These are phyloP conservation scores for Drosophila kanekoi DNA, from an alignment of 2,888 invertebrate species.

Conservation along the genomic window DNA sequence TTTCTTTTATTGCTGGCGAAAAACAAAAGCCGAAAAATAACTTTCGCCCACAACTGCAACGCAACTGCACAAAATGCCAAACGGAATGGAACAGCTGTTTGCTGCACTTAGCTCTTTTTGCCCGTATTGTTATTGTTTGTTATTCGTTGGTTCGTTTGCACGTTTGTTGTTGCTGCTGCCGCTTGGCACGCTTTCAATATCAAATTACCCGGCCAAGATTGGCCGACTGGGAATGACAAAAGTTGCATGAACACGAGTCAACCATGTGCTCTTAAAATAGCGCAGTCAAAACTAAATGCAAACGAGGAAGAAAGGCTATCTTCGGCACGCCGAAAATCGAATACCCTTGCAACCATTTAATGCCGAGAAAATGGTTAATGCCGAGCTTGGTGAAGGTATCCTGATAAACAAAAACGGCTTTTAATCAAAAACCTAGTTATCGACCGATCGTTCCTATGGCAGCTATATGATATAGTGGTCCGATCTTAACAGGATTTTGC, in stretches of 20 bases:
- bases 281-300: slow-evolving; percentile 37
- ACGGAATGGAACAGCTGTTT: slow-evolving; percentile 75
- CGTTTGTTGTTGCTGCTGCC: slow-evolving; percentile 12
- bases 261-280: slow-evolving; percentile 30
- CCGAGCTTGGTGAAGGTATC: too few relatives aligned
- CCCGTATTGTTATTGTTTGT: slow-evolving; percentile 23
- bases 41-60: slow-evolving; percentile 70
- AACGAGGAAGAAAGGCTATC: too few relatives aligned
- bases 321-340: too few relatives aligned
- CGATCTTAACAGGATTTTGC: too few relatives aligned
- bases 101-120: slow-evolving; percentile 28
- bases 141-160: slow-evolving; percentile 10
- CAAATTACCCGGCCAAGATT: slow-evolving; percentile 67
- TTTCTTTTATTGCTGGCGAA: slow-evolving; percentile 51
- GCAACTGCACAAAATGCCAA: slow-evolving; percentile 57
- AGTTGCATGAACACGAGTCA: slow-evolving; percentile 46
- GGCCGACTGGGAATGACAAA: slow-evolving; percentile 62
- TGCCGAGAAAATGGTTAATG: too few relatives aligned
- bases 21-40: slow-evolving; percentile 56
- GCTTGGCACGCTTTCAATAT: slow-evolving; percentile 78
- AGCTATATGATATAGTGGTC: too few relatives aligned
- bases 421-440: too few relatives aligned
- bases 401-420: too few relatives aligned
- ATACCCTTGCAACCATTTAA: too few relatives aligned
- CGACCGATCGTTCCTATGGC: too few relatives aligned